Conservation (phyloP, 2,888 invertebrate genomes). For the Tortrix viridana region DNA sequence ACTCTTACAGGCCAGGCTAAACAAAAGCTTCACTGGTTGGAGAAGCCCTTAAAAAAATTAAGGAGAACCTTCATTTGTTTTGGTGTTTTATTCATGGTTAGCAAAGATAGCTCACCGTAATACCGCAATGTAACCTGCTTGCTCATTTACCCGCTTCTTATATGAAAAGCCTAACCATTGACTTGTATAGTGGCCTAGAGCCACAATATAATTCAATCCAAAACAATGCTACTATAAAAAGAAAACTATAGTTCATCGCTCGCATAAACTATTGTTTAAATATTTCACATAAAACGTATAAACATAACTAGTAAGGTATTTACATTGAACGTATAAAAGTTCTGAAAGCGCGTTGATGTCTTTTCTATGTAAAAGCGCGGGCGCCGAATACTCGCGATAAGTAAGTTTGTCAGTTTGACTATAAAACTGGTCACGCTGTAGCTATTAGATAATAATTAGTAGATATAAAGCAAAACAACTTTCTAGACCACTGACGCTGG, state of each 20-base stretch:
- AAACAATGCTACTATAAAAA: neutral
- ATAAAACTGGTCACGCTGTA: slow-evolving; percentile 11
- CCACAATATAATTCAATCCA: too few species aligned
- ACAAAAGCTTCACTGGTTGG: too few species aligned
- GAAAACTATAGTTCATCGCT: slow-evolving; percentile 3
- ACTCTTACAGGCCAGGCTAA: too few species aligned
- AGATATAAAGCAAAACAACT: slow-evolving; percentile 52
- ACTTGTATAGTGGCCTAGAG: too few species aligned
- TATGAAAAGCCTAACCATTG: too few species aligned
- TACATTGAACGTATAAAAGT: neutral
- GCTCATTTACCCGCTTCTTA: too few species aligned
- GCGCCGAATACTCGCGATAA: slow-evolving; percentile 3
- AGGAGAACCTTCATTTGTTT: too few species aligned
- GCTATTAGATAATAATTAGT: slow-evolving; percentile 35
- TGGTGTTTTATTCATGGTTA: too few species aligned
- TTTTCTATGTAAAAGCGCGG: slow-evolving; percentile 8
- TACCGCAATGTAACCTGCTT: too few species aligned
- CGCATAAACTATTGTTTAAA: slow-evolving; percentile 1
- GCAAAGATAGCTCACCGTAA: too few species aligned
- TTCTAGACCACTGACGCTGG: slow-evolving; percentile 49
- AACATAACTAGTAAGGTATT: neutral
- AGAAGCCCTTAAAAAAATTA: too few species aligned
- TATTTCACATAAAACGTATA: neutral
- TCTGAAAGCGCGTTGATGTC: slow-evolving; percentile 29
- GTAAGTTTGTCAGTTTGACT: slow-evolving; percentile 8